Evolutionary conservation across 2,888 invertebrate genomes (phyloP), one percentile per base, ranked within the genome.

Genomic region (Orchesella flavescens): DNA sequence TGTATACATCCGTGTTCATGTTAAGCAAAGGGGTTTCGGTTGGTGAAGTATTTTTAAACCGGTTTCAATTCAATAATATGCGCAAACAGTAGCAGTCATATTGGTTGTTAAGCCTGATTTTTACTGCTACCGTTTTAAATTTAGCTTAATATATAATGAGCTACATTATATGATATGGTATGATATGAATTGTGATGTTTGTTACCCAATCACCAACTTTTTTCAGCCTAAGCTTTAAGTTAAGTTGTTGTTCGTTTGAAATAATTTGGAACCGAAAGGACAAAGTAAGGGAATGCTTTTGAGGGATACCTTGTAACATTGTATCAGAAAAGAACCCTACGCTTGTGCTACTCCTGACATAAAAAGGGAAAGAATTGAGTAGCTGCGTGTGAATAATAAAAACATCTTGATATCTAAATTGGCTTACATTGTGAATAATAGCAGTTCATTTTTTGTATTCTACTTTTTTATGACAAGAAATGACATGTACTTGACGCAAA

Each of bases 401-500:
- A 83, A 87, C 82, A 85, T 87, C 85, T 85, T 86, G 85, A 87
- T 86, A 86, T 85, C 87, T 85, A 86, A 86, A 87, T 86, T 86
- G 87, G 84, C 68, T 80, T 44, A 59, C 17, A 61, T 49, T 49
- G 19, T 66, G 55, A 53, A 23, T 77, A 78, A 75, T 69, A 61
- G 66, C 72, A 59, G 61, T 77, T 78, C 85, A 86, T 84, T 78
- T 83, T 77, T 78, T 83, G 19, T 44, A 7, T 69, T 24, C 17
- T 43, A 9, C 23, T 68, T 68, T 77, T 71, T 72, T 78, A 85
- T 84, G 86, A 86, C 85, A 87, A 78, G 85, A 81, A 78, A 79
- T 87, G 87, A 87, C 86, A 87, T 83, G 81, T 86, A 85, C 84
- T 87, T 87, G 87, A 87, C 86, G 85, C 86, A 84, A 87, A 87